These are phyloP conservation scores for Lutra lutra DNA, from an alignment of 2,797 vertebrate species.

Conservation along the genomic window DNA sequence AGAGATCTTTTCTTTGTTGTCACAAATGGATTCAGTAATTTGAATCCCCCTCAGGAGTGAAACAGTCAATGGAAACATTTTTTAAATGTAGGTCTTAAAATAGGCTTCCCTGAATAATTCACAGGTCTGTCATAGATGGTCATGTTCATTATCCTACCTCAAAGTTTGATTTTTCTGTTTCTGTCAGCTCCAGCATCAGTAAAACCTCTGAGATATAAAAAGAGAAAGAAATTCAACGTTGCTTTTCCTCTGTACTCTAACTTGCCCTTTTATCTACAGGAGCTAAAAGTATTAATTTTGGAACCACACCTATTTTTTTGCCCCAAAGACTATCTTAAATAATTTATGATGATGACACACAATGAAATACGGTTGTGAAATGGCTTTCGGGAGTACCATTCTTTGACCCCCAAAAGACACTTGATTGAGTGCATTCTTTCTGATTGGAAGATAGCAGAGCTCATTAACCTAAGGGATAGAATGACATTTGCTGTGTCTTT, in stretches of 20 bases:
- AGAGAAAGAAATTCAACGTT: not conserved
- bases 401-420: not conserved
- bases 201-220: constrained; percentile 21
- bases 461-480: constrained; percentile 14
- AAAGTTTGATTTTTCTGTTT: constrained; percentile 6
- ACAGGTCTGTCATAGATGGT: not conserved
- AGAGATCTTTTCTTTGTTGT: not conserved
- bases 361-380: not conserved
- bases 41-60: not conserved
- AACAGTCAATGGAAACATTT: not conserved
- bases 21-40: constrained; percentile 1
- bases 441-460: not conserved
- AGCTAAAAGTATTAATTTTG: constrained; percentile 25
- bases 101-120: not conserved
- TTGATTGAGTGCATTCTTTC: constrained; percentile 22
- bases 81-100: constrained; percentile 29
- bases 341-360: not conserved
- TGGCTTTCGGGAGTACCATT: constrained; percentile 38
- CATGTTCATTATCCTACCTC: not conserved
- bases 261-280: not conserved
- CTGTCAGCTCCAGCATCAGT: not conserved
- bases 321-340: constrained; percentile 40
- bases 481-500: constrained; percentile 47
- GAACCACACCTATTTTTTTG: not conserved
- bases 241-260: not conserved